Evolutionary conservation across 2,888 invertebrate species (phyloP).

Genomic region (Oxytorus armatus): DNA sequence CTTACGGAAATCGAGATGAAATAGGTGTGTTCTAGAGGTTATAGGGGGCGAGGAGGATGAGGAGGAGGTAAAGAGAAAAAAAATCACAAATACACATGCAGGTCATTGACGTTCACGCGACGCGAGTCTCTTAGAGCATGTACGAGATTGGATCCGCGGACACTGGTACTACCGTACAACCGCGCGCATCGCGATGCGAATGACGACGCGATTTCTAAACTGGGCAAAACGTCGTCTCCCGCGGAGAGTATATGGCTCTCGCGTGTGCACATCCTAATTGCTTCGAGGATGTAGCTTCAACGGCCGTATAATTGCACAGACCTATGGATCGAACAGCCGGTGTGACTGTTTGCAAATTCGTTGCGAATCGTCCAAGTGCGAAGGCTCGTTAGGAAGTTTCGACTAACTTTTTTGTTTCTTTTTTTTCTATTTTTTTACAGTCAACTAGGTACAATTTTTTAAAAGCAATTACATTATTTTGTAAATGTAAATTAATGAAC

Average conservation of each 20-base stretch:
- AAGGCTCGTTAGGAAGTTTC: constrained; percentile 17
- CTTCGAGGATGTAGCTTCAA: constrained; percentile 54
- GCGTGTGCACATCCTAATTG: constrained; percentile 51
- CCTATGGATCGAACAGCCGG: neutral
- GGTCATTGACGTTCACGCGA: constrained; percentile 64
- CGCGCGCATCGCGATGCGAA: neutral
- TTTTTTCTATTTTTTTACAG: neutral
- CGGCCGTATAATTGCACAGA: constrained; percentile 52
- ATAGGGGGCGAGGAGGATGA: neutral
- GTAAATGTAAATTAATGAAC: neutral
- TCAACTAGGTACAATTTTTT: neutral
- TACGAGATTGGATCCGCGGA: neutral
- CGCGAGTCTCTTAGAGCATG: constrained; percentile 1
- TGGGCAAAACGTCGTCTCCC: constrained; percentile 55
- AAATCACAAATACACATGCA: constrained; percentile 19
- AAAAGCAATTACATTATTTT: neutral
- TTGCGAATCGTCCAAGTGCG: constrained; percentile 21
- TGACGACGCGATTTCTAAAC: constrained; percentile 63
- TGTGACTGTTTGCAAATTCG: neutral
- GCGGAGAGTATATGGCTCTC: constrained; percentile 34
- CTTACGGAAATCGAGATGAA: constrained; percentile 34
- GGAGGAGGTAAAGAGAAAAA: neutral
- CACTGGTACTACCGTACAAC: neutral
- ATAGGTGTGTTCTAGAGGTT: neutral
- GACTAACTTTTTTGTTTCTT: neutral